Conservation (phyloP, 2,113 vertebrate species). For the Calyptommatus sinebrachiatus region DNA sequence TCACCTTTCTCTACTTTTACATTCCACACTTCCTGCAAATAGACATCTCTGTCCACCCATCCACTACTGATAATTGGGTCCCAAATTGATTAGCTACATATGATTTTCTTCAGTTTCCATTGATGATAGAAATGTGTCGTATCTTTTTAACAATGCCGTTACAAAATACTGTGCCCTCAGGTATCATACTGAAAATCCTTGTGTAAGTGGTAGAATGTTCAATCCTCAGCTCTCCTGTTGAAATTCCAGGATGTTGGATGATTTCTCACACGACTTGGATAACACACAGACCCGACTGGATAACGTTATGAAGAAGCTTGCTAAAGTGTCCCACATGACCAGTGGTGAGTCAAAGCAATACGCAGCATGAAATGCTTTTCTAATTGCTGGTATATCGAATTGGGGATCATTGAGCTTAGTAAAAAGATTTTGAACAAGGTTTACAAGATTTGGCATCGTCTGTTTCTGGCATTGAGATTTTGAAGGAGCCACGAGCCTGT, state of each 20-base stretch:
- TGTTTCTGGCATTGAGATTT: not conserved
- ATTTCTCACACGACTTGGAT: constrained; percentile 93
- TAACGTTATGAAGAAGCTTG: constrained; percentile 97
- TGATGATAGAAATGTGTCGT: not conserved
- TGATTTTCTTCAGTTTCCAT: not conserved
- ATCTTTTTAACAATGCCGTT: not conserved
- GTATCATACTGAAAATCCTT: not conserved
- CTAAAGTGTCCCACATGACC: constrained; percentile 98
- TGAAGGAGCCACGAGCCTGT: not conserved
- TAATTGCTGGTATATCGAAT: not conserved
- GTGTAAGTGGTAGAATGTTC: not conserved
- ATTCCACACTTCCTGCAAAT: no score
- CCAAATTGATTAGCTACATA: not conserved
- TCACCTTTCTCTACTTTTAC: no score
- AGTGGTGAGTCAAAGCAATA: constrained; percentile 76
- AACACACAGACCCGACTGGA: constrained; percentile 91
- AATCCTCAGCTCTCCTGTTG: constrained; percentile 27
- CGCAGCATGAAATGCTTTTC: not conserved
- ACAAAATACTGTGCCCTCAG: not conserved
- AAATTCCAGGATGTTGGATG: constrained; percentile 88
- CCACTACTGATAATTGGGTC: not conserved
- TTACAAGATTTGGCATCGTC: not conserved
- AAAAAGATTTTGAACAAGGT: not conserved
- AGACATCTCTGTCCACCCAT: no score
- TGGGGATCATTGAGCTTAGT: not conserved